phyloP scores from a whole-genome alignment of 2,797 vertebrate species.

The Pseudomugil tenellus region DNA sequence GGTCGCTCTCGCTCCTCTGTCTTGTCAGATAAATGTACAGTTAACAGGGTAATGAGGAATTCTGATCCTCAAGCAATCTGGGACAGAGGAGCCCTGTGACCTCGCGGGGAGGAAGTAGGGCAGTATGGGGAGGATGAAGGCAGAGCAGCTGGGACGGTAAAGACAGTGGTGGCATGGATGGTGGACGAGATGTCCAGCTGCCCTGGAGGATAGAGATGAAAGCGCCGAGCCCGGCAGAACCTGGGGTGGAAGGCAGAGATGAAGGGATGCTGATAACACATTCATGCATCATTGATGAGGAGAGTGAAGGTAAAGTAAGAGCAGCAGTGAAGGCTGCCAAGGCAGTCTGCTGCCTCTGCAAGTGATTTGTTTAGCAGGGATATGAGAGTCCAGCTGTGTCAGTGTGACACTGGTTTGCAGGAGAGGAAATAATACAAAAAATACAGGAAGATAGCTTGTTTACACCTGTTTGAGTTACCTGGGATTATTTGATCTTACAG shows the following conservation, averaged over 20 bases:
- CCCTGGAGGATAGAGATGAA: constrained; percentile 67
- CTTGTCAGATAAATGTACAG: constrained; percentile 98
- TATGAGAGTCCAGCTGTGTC: constrained; percentile 37
- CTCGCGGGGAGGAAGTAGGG: constrained; percentile 66
- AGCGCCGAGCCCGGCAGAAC: constrained; percentile 57
- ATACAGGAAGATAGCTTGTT: constrained; percentile 23
- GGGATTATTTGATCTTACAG: constrained; percentile 17
- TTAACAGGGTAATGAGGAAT: constrained; percentile 98
- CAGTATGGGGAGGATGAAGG: constrained; percentile 44
- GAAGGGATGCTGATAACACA: constrained; percentile 72
- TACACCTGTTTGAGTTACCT: constrained; percentile 25
- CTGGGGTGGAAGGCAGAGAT: constrained; percentile 74
- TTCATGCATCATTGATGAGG: constrained; percentile 74
- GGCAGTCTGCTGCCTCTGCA: constrained; percentile 44
- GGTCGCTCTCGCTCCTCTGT: constrained; percentile 88
- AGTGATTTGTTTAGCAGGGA: constrained; percentile 48
- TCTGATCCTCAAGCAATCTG: constrained; percentile 82
- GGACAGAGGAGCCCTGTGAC: constrained; percentile 79
- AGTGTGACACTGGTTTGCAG: constrained; percentile 18
- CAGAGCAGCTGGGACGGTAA: constrained; percentile 11
- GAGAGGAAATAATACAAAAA: constrained; percentile 35
- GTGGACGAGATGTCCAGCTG: constrained; percentile 59
- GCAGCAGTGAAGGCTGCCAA: constrained; percentile 39
- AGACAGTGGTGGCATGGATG: constrained; percentile 37
- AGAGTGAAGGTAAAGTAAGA: constrained; percentile 57